Conservation (phyloP, 1,140 invertebrate species). For the Nymphalis io region DNA sequence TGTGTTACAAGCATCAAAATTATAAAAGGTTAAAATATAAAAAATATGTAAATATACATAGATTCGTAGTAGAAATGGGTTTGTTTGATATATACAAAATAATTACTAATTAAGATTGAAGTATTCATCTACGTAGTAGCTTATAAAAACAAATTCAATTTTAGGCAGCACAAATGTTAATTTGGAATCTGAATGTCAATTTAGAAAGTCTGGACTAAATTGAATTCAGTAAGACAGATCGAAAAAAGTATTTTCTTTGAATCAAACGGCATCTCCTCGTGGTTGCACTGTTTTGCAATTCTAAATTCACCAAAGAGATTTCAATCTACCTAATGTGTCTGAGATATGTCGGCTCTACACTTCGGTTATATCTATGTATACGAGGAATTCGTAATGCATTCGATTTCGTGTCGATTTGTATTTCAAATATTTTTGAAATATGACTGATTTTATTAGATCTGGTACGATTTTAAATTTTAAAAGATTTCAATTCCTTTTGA, state of each 20-base stretch:
- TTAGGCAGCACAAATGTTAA: slow-evolving; percentile 5
- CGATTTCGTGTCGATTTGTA: slow-evolving; percentile 23
- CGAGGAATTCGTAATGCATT: slow-evolving; percentile 35
- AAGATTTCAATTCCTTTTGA: background rate
- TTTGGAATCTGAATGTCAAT: slow-evolving; percentile 11
- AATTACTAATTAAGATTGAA: too few species aligned
- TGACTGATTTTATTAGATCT: background rate
- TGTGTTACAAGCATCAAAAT: too few species aligned
- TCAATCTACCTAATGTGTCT: slow-evolving; percentile 76
- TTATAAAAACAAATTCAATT: slow-evolving; percentile 17
- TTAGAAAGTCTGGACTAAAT: slow-evolving; percentile 42
- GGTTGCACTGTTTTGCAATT: slow-evolving; percentile 74
- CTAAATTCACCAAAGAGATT: slow-evolving; percentile 70
- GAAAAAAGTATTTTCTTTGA: slow-evolving; percentile 61
- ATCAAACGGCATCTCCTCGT: slow-evolving; percentile 62
- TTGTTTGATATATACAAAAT: too few species aligned
- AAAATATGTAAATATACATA: too few species aligned
- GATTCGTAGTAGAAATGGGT: too few species aligned
- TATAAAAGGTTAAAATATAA: too few species aligned
- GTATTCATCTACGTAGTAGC: background rate
- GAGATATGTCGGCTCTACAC: slow-evolving; percentile 36
- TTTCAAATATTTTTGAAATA: slow-evolving; percentile 5
- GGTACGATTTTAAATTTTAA: background rate
- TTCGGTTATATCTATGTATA: slow-evolving; percentile 33
- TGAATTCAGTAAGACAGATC: slow-evolving; percentile 44